Evolutionary conservation across 2,797 vertebrate genomes (phyloP).

Genomic region (Dicrostonyx torquatus): DNA sequence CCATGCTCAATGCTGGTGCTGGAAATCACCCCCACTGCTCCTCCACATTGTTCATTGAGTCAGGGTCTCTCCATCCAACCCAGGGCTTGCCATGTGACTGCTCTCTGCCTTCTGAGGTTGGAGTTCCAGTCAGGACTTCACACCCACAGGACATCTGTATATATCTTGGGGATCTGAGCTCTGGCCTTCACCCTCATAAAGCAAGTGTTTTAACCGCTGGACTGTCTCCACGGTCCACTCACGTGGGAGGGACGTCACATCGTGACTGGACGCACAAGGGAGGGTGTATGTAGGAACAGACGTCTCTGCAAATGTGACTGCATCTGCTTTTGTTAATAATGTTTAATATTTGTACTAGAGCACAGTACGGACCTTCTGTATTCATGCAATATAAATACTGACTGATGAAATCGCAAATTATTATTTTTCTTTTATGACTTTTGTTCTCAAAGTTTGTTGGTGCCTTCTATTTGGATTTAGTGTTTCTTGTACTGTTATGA

Average conservation of each 20-base stretch:
- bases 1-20: background rate
- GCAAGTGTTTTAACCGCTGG: background rate
- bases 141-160: background rate
- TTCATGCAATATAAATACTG: background rate
- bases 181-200: background rate
- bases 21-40: background rate
- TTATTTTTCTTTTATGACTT: background rate
- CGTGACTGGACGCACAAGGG: no score
- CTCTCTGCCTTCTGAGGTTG: background rate
- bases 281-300: rapidly evolving
- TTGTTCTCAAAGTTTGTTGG: background rate
- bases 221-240: background rate
- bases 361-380: background rate
- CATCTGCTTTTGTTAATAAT: background rate
- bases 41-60: background rate
- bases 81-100: background rate
- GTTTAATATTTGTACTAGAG: background rate
- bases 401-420: background rate
- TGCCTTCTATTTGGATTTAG: background rate
- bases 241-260: no score
- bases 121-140: background rate
- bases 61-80: background rate
- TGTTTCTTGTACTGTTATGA: background rate
- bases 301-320: background rate
- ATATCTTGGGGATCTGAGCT: background rate